Conservation (phyloP, 2,888 invertebrate genomes). For the Amblyteles armatorius region DNA sequence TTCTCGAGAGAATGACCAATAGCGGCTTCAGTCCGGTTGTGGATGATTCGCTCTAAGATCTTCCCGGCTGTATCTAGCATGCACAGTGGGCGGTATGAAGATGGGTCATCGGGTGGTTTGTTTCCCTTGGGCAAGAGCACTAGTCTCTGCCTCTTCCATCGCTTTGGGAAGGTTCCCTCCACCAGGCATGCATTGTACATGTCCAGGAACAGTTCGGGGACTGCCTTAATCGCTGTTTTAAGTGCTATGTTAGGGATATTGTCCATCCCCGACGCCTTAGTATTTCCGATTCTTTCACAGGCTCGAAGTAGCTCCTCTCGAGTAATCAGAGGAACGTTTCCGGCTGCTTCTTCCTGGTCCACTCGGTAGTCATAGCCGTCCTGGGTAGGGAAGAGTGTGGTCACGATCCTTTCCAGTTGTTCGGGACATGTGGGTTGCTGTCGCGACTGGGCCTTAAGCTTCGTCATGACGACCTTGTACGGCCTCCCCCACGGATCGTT, state of each 20-base stretch:
- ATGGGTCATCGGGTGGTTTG: constrained; percentile 60
- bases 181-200: constrained; percentile 54
- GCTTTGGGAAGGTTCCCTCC: constrained; percentile 64
- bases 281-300: constrained; percentile 43
- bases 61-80: constrained; percentile 69
- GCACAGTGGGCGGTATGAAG: constrained; percentile 61
- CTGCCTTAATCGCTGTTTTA: constrained; percentile 57
- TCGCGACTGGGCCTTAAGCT: constrained; percentile 55
- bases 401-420: constrained; percentile 64
- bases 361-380: not conserved
- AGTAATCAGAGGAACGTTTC: constrained; percentile 26
- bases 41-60: constrained; percentile 58
- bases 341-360: not conserved
- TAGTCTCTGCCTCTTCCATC: constrained; percentile 64
- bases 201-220: constrained; percentile 65
- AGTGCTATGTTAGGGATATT: constrained; percentile 67
- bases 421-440: constrained; percentile 62
- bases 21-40: constrained; percentile 40
- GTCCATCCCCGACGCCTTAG: constrained; percentile 69
- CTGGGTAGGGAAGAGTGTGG: constrained; percentile 44
- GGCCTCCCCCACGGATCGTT: constrained; percentile 63
- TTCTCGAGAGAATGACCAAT: constrained; percentile 25
- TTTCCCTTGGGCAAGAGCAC: constrained; percentile 68
- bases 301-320: constrained; percentile 56
- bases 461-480: constrained; percentile 64